Evolutionary conservation across 2,888 invertebrate species (phyloP), one percentile per base, ranked within the genome.

Genomic region (Dusona sp.): DNA sequence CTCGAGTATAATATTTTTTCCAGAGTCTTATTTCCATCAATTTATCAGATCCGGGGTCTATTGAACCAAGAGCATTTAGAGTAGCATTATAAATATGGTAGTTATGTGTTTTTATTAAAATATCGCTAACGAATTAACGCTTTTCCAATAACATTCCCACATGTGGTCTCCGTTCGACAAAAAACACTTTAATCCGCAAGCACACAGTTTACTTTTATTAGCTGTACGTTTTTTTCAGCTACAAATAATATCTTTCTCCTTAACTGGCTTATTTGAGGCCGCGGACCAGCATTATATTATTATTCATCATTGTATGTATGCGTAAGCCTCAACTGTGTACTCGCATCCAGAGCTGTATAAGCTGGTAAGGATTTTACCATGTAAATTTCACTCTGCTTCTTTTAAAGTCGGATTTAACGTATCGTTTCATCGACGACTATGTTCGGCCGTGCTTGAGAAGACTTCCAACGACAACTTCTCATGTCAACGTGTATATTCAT

Each of bases 321-420:
- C 36, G 16, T 36, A 33, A 33, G 48, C n/a, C 16, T 36, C 33
- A 48, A 25, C 29, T n/a, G 72, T 64, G 72, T 68, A 42, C 25
- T 19, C n/a, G 51, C 38, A 57, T 54, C 51, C 48, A 22, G 13
- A 3, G 45, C 38, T 78, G 22, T 85, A 89, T 90, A 90, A 91
- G 88, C 89, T n/a, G 67, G 33, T 84, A 89, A 89, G 88, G 88
- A 91, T 92, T 92, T 92, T 90, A 83, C 88, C 88, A 92, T 92
- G 92, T 91, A 92, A 92, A 92, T 92, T 90, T 92, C 90, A 91
- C 91, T 92, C 90, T 89, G 87, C 87, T 87, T 88, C 86, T 89
- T 88, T 87, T 79, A 77, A 83, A 83, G 72, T 75, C 79, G 65
- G 67, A 83, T 70, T 83, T 83, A 77, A 79, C 83, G 83, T 83